phyloP scores from a whole-genome alignment of 2,797 vertebrate genomes.

The Bovichtus variegatus region DNA sequence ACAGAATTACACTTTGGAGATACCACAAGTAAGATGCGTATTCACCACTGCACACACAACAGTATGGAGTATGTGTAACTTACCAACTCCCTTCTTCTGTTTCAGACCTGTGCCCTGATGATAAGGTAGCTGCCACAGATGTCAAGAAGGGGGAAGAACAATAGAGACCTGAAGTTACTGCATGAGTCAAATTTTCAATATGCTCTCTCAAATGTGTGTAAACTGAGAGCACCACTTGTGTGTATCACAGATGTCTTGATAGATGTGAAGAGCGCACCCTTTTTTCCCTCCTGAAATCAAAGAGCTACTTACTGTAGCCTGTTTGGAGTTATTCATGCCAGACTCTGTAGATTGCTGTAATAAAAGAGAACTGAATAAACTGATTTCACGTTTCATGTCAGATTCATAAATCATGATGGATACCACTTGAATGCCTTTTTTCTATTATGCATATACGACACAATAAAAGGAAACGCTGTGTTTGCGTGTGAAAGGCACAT shows the following conservation, averaged over 20 bases:
- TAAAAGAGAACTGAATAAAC: not conserved
- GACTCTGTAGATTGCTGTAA: not conserved
- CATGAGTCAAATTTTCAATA: slow-evolving; percentile 4
- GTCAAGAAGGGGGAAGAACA: slow-evolving; percentile 24
- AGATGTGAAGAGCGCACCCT: not conserved
- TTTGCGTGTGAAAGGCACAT: not conserved
- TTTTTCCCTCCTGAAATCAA: slow-evolving; percentile 1
- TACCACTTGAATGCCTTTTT: not conserved
- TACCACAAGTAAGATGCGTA: slow-evolving; percentile 24
- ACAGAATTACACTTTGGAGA: slow-evolving; percentile 28
- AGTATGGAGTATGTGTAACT: not conserved
- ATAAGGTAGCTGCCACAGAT: slow-evolving; percentile 3
- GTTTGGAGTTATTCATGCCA: not conserved
- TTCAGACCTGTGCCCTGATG: slow-evolving; percentile 57
- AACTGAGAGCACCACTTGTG: not conserved
- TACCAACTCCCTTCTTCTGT: slow-evolving; percentile 9
- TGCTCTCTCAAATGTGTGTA: not conserved
- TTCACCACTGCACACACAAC: not conserved
- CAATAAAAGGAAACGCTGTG: not conserved
- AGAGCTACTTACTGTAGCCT: slow-evolving; percentile 1
- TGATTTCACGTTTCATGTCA: not conserved
- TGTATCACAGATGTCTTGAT: not conserved
- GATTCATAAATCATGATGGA: not conserved
- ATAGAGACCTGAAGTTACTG: slow-evolving; percentile 1
- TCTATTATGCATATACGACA: not conserved